Evolutionary conservation across 2,888 invertebrate genomes (phyloP), one percentile per base, ranked within the genome.

Genomic region (Drosophila pseudotakahashii): DNA sequence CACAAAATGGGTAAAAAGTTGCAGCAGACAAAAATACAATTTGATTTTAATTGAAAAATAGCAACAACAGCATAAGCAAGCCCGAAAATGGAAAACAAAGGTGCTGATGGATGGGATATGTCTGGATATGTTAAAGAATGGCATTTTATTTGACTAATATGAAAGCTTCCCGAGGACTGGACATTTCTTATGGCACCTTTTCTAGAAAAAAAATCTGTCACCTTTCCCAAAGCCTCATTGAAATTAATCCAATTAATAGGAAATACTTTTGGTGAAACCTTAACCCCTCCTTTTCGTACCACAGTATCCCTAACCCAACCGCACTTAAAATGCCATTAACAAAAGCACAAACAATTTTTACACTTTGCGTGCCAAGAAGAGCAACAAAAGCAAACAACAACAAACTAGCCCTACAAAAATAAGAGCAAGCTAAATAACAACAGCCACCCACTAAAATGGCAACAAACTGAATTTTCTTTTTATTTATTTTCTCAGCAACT

Each of bases 41-140:
- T 84, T 87, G 78, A 73, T 82, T 89, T 90, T 85, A 90, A 89
- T 90, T 90, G 81, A 89, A 90, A 89, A 89, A 88, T 71, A 83
- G 64, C 64, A 66, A 16, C 23, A 66, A 26, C 16, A 52, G 42
- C 34, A 42, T 30, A 30, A 11, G 30, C 23, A 52, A 47, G 16
- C 10, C n/a, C 3, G 30, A 23, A 55, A 19, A 23, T 19, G n/a
- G 14, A 37, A 37, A 32, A 47, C 10, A 44, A 50, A 61, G 30
- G 42, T 44, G 62, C 42, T 10, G 13, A 13, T 51, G 41, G 14
- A 14, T 62, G 30, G 10, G 23, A 52, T 30, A 14, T 26, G 66
- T 16, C n/a, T 64, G 14, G 36, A 23, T 37, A 7, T 53, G 10
- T 39, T 7, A 11, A 13, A 19, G 23, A n/a, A 7, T 7, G 16